Evolutionary conservation across 2,797 vertebrate genomes (phyloP), one percentile per base, ranked within the genome.

Genomic region (Clamator glandarius): DNA sequence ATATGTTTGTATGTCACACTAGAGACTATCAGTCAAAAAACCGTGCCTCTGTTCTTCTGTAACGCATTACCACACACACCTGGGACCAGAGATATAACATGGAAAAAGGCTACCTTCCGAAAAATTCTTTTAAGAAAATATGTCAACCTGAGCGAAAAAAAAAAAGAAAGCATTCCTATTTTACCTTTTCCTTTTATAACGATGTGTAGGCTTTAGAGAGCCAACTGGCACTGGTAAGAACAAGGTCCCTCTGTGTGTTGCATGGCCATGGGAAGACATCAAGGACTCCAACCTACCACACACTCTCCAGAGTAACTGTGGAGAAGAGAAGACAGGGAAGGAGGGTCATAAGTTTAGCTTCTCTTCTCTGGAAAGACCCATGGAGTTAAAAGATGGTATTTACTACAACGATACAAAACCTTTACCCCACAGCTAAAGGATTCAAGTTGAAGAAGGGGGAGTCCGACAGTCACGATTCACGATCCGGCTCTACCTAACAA

Each of bases 201-300:
- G 0, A 42, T 52, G 0, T 28, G 6, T 17, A 5, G 42, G 10
- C 11, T 58, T 62, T 15, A 28, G 26, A 62, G 52, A 19, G 16
- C 12, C 46, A 12, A 8, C 19, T 54, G 11, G 4, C 25, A 26
- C 14, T 25, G 6, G 6, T 17, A 5, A 82, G 23, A 74, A 46
- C 18, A 28, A 44, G 28, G 26, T 76, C 14, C 25, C 20, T 19
- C 33, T 36, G 8, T 5, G 12, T 33, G 5, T 20, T 78, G 4
- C 24, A 28, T 0, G 8, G 52, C 4, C 24, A 28, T 0, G 8
- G 52, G 5, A 87, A 55, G 33, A 39, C 19, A 61, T 5, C 44
- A 28, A 5, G 17, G 19, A 35, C 19, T 26, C 35, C 28, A 78
- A 23, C 3, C 39, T 54, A 39, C 5, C 12, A 42, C 2, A 3